A percentile compares a stretch with the other conserved stretches of the same genome.
Conservation (phyloP, 1,140 invertebrate species). For the Parapsyche elsis region DNA sequence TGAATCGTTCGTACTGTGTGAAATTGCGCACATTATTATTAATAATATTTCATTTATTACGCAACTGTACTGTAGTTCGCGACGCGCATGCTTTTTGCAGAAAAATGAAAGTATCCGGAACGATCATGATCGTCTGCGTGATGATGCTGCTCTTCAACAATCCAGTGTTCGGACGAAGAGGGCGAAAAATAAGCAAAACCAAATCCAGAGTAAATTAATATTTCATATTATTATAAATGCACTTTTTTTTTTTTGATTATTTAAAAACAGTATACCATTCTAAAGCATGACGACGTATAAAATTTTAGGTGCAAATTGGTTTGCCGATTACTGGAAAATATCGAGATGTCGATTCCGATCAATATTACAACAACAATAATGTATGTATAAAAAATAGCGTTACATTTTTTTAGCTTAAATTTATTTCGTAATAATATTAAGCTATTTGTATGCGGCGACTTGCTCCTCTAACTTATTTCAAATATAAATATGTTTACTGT, state of each 20-base stretch:
- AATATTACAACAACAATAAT: constrained; percentile 89
- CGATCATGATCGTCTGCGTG: constrained; percentile 39
- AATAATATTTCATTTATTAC: not conserved
- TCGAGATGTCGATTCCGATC: constrained; percentile 84
- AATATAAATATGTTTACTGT: no score
- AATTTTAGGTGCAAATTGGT: constrained; percentile 78
- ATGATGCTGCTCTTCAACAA: constrained; percentile 37
- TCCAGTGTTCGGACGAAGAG: constrained; percentile 44
- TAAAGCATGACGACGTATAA: no score
- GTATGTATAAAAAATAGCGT: constrained; percentile 68
- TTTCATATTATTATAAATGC: no score
- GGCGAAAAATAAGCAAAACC: constrained; percentile 55
- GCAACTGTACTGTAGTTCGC: not conserved
- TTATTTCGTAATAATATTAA: no score
- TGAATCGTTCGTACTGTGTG: no score
- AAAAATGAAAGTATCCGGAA: constrained; percentile 43
- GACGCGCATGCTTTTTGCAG: not conserved
- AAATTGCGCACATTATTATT: not conserved
- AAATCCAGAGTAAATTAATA: constrained; percentile 52
- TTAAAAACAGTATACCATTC: no score
- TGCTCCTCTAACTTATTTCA: no score
- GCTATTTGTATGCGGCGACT: no score
- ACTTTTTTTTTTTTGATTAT: not conserved
- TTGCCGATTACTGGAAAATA: constrained; percentile 88
- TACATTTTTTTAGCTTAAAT: not conserved